Base-by-base conservation (phyloP, 1,140 invertebrate species). In the Gryllus bimaculatus region DNA sequence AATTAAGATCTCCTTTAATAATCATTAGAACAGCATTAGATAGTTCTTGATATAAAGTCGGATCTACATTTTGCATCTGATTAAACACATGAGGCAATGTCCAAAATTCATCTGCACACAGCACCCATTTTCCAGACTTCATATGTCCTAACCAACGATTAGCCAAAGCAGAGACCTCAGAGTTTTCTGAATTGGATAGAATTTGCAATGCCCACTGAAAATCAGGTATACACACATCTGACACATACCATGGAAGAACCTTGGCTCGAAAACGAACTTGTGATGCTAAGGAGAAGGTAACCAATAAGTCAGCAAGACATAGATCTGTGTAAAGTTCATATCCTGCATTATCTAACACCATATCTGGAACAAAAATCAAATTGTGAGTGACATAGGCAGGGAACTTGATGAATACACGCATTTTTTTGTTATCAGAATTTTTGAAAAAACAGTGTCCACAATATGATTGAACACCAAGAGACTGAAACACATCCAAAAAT, bases 1-100 rank as follows among this genome's bases (percentile, higher is more conserved):
- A 99, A 87, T 99, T 98, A 6, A 99, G 87, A 85, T 99, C 95
- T 0, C 98, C 98, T 88, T 99, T 99, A 85, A 99, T 97, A 82
- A 99, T 90, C 0, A 97, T 82, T 7, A 97, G 85, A 79, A 90
- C 87, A 0, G 95, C 89, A 84, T 90, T 82, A 47, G 89, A 86
- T 8, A 99, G 86, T 79, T 91, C 89, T 20, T 87, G 82, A 83
- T 98, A 97, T 0, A 99, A 85, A 8, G 89, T 82, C 8, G 90
- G 89, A 80, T 92, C 90, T 15, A 88, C 84, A 49, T 85, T 84
- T 83, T 91, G 87, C 96, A 99, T 98, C 83, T 92, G 88, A 82
- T 86, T 88, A 86, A 90, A 98, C 81, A 92, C 90, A 83, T 92
- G 92, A 0, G 96, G 95, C 73, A 91, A 89, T 0, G 96, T 98